Evolutionary conservation across 2,113 vertebrate genomes (phyloP).

Genomic region (Lanius collurio): DNA sequence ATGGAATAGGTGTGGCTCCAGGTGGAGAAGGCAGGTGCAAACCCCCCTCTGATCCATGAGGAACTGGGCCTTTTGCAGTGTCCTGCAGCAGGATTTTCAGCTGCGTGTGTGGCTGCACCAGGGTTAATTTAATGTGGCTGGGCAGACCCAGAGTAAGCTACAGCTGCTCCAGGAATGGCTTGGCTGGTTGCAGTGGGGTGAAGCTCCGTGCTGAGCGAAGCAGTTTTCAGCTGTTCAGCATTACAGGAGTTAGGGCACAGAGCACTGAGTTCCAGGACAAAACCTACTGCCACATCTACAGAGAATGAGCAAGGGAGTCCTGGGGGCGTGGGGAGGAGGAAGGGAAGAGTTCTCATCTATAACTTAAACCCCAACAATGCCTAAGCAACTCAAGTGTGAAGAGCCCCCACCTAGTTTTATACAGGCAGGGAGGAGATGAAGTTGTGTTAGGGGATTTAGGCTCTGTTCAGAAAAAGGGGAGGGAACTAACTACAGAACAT

Average conservation of each 20-base stretch:
- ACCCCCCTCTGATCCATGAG: neutral
- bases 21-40: neutral
- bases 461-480: neutral
- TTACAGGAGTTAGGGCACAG: neutral
- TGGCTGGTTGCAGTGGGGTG: neutral
- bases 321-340: neutral
- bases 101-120: neutral
- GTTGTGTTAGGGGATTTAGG: slow-evolving; percentile 9
- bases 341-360: neutral
- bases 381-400: neutral
- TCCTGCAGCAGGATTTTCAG: neutral
- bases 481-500: neutral
- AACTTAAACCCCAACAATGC: neutral
- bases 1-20: neutral
- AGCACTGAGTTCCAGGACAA: neutral
- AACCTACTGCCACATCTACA: neutral
- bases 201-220: neutral
- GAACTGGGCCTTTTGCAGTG: neutral
- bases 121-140: neutral
- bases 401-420: neutral
- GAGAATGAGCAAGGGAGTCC: neutral
- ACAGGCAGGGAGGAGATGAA: neutral
- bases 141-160: neutral
- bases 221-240: neutral
- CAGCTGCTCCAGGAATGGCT: neutral